Base-by-base conservation (phyloP, 2,797 vertebrate species). In the Glyptemys insculpta region DNA sequence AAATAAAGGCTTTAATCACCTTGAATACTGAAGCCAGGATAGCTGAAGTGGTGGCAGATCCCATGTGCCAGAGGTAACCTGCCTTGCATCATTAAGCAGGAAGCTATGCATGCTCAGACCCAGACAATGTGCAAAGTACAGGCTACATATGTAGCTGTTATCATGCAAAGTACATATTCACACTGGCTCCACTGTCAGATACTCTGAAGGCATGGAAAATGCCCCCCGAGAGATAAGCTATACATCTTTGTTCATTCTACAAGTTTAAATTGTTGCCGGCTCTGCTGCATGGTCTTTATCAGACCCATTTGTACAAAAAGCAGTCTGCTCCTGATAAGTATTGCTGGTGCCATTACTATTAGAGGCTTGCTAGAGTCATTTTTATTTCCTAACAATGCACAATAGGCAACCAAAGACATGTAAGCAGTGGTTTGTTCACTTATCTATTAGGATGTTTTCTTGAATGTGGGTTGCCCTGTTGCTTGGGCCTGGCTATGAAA, bases 131-230 rank as follows among this genome's bases (percentile, higher is more conserved):
- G 0, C 1, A 82, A 90, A 93, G 37, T 81, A 44, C 76, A 86
- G 95, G 56, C 68, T 47, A 76, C 84, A 16, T 59, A 54, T 6
- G 37, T 87, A 83, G 85, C 34, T 47, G n/a, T 92, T 97, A 97
- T 90, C 91, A 14, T 37, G 56, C 87, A 97, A 96, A 97, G 84
- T 87, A 88, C 50, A 85, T 93, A 95, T 92, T 96, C 93, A 88
- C 93, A 82, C 65, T 93, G 92, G 94, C 93, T 96, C 83, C 76
- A 81, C 62, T 88, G 91, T 84, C 95, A 96, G 90, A 86, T 91
- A 94, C 23, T 92, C 76, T 88, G 91, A 97, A 96, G 91, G 94
- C 90, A 88, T 88, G 90, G 96, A 97, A 97, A 97, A 97, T 86
- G 72, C 90, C 85, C 89, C 89, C 89, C 41, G 54, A 92, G 91